phyloP scores from a whole-genome alignment of 2,113 vertebrate species.

The Esox niger region DNA sequence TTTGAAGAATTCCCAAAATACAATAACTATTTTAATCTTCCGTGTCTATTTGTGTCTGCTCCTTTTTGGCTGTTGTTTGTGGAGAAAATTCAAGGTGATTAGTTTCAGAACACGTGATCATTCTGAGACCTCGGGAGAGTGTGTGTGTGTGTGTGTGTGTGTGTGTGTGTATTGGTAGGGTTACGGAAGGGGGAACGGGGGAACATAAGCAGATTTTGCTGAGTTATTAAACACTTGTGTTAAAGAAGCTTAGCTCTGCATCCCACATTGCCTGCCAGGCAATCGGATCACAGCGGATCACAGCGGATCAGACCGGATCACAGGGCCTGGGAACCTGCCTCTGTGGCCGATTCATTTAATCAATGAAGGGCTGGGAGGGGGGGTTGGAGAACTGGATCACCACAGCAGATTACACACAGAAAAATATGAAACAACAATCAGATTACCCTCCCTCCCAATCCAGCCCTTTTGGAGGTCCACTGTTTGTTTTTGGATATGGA shows the following conservation, averaged over 20 bases:
- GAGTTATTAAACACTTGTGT: slow-evolving; percentile 93
- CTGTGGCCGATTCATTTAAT: slow-evolving; percentile 87
- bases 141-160: neutral
- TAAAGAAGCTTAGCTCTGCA: slow-evolving; percentile 91
- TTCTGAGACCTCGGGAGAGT: slow-evolving; percentile 72
- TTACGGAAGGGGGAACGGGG: neutral
- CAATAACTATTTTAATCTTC: too few relatives aligned
- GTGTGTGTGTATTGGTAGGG: too few relatives aligned
- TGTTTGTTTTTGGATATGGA: slow-evolving; percentile 33
- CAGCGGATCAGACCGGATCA: slow-evolving; percentile 86
- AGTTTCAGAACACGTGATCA: slow-evolving; percentile 83
- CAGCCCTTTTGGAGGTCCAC: neutral
- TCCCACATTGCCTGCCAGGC: slow-evolving; percentile 81
- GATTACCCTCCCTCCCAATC: slow-evolving; percentile 43
- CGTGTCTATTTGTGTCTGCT: too few relatives aligned
- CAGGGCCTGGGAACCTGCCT: slow-evolving; percentile 82
- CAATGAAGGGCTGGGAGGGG: slow-evolving; percentile 46
- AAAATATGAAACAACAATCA: slow-evolving; percentile 53
- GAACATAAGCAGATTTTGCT: slow-evolving; percentile 84
- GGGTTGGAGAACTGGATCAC: slow-evolving; percentile 54
- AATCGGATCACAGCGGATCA: slow-evolving; percentile 86
- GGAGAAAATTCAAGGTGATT: slow-evolving; percentile 83
- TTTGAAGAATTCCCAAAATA: too few relatives aligned
- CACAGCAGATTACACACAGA: slow-evolving; percentile 25
- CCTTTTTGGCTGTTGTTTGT: slow-evolving; percentile 74